phyloP scores from a whole-genome alignment of 2,113 vertebrate genomes.

The Asarcornis scutulata region DNA sequence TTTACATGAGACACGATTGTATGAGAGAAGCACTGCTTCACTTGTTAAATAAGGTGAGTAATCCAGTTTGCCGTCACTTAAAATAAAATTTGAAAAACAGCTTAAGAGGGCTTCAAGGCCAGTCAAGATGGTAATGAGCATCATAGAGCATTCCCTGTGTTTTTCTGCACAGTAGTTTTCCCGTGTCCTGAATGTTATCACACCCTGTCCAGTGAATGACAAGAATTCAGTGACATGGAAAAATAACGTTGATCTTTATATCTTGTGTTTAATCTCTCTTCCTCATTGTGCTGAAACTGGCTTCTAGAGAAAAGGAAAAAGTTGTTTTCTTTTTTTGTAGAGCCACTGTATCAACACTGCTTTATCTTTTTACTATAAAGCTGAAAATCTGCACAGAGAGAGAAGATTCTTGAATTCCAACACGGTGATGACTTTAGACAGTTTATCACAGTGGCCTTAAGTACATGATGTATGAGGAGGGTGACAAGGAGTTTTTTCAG shows the following conservation, averaged over 20 bases:
- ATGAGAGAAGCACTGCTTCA: conserved; percentile 88
- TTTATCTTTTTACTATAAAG: background rate
- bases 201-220: background rate
- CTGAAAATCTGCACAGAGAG: background rate
- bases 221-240: background rate
- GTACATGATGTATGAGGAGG: background rate
- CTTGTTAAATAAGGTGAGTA: conserved; percentile 87
- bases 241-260: background rate
- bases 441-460: background rate
- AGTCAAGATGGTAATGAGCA: background rate
- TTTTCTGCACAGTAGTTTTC: background rate
- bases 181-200: background rate
- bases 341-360: background rate
- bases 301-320: background rate
- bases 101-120: background rate
- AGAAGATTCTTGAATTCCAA: background rate
- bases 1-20: conserved; percentile 90
- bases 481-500: background rate
- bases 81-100: background rate
- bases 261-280: background rate
- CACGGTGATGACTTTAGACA: background rate
- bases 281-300: background rate
- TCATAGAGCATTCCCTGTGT: background rate
- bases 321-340: background rate
- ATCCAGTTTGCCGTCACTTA: background rate